Evolutionary conservation across 2,797 vertebrate genomes (phyloP).

Genomic region (Semaprochilodus insignis): DNA sequence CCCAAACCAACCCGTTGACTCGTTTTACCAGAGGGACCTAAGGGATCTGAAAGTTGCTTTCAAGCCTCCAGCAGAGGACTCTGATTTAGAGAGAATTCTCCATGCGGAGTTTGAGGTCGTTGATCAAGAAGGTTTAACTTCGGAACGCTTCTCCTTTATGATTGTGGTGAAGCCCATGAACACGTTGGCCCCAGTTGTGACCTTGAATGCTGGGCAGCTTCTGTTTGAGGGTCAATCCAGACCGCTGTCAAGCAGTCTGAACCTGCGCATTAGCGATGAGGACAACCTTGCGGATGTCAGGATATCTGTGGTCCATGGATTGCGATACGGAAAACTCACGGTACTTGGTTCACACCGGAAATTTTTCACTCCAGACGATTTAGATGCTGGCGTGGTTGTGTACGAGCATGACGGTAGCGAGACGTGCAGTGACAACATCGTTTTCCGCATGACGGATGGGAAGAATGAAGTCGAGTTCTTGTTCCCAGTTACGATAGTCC

Average conservation of each 20-base stretch:
- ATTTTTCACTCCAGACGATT: constrained; percentile 84
- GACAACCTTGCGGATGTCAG: constrained; percentile 85
- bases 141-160: constrained; percentile 91
- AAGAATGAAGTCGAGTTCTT: constrained; percentile 89
- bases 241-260: constrained; percentile 78
- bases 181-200: constrained; percentile 85
- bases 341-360: constrained; percentile 78
- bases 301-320: constrained; percentile 85
- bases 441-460: constrained; percentile 89
- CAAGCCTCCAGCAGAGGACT: not conserved
- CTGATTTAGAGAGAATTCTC: constrained; percentile 85
- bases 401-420: constrained; percentile 91
- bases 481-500: constrained; percentile 90
- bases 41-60: not conserved
- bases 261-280: constrained; percentile 89
- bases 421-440: constrained; percentile 90
- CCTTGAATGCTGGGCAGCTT: constrained; percentile 88
- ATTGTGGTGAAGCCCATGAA: constrained; percentile 95
- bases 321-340: constrained; percentile 84
- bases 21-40: constrained; percentile 87
- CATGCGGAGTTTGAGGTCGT: constrained; percentile 89
- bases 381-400: constrained; percentile 80
- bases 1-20: constrained; percentile 87
- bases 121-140: constrained; percentile 88
- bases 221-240: constrained; percentile 92